Conservation (phyloP, 2,888 invertebrate species). For the Vesta saturnalis region DNA sequence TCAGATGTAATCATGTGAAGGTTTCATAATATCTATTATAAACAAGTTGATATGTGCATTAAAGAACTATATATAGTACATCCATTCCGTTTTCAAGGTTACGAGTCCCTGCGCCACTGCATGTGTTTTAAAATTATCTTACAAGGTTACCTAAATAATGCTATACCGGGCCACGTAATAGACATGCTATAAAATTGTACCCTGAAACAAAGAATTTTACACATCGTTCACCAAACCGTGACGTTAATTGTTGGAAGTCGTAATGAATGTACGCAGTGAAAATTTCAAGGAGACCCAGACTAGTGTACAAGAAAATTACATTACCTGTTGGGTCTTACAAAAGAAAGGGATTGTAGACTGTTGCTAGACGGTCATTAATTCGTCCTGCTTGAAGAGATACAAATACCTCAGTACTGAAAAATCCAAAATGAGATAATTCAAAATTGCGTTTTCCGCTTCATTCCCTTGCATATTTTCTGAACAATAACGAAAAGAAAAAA, state of each 20-base stretch:
- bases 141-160: conserved; percentile 34
- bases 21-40: neutral
- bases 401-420: neutral
- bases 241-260: neutral
- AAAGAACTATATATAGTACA: conserved; percentile 15
- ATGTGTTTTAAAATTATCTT: conserved; percentile 27
- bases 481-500: neutral
- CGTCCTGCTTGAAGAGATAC: neutral
- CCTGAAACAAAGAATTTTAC: conserved; percentile 17
- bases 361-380: conserved; percentile 18
- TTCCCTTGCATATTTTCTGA: neutral
- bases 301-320: conserved; percentile 10
- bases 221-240: conserved; percentile 25
- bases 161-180: conserved; percentile 16
- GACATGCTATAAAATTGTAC: conserved; percentile 1
- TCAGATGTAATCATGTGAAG: neutral
- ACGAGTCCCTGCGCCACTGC: conserved; percentile 37
- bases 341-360: conserved; percentile 3
- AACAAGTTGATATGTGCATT: neutral
- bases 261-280: neutral
- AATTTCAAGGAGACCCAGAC: conserved; percentile 12
- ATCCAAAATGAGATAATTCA: neutral
- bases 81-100: conserved; percentile 35
- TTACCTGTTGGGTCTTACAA: conserved; percentile 11
- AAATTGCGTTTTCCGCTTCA: neutral